phyloP scores from a whole-genome alignment of 2,888 invertebrate genomes.

The Thelaira solivaga region DNA sequence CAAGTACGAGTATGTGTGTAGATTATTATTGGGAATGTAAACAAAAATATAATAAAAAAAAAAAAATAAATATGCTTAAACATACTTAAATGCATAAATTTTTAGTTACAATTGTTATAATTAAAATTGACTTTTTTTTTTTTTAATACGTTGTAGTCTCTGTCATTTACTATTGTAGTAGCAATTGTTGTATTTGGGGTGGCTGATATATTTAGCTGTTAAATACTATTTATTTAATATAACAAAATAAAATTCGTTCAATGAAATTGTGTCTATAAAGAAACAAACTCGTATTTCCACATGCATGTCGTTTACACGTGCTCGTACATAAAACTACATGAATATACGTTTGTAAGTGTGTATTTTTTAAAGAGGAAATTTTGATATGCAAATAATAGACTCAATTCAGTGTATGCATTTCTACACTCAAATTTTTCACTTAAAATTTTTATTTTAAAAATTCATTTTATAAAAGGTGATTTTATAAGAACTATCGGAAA shows the following conservation, averaged over 20 bases:
- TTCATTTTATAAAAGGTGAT: no score
- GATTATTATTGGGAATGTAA: background rate
- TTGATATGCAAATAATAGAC: constrained; percentile 37
- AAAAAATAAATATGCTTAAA: constrained; percentile 8
- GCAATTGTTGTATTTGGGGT: constrained; percentile 14
- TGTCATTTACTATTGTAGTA: background rate
- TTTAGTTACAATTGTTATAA: constrained; percentile 42
- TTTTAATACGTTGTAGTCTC: background rate
- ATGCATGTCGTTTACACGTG: no score
- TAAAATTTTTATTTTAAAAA: no score
- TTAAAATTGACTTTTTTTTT: constrained; percentile 42
- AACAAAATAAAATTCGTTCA: constrained; percentile 14
- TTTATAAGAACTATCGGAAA: no score
- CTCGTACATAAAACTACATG: background rate
- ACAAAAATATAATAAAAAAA: background rate
- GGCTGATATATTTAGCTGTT: constrained; percentile 13
- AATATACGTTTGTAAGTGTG: background rate
- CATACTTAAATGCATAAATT: background rate
- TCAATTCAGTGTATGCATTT: background rate
- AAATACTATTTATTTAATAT: constrained; percentile 43
- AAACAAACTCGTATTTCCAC: no score
- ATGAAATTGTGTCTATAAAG: constrained; percentile 20
- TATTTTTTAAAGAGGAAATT: background rate
- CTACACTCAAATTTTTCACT: background rate
- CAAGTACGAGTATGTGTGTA: background rate